Base-by-base conservation (phyloP, 2,113 vertebrate genomes). In the Pelmatolapia mariae region DNA sequence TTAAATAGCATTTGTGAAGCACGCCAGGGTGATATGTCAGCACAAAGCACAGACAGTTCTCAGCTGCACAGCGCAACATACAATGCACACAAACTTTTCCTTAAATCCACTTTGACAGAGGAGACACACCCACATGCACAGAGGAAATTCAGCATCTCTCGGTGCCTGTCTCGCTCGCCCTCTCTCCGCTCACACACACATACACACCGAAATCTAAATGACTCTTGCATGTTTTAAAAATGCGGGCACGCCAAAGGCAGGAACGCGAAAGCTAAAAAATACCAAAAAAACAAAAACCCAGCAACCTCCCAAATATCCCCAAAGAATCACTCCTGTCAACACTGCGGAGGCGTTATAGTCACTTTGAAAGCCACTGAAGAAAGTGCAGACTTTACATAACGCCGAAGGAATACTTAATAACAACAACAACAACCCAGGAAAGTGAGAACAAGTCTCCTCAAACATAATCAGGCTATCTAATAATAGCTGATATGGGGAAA, bases 1-100 rank as follows among this genome's bases (percentile, higher is more conserved):
- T 94, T 94, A 91, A 94, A 91, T 68, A 22, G 89, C 85, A 89
- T 92, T 92, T 92, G 89, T 86, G 84, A 89, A 92, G 93, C 83
- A 86, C 45, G 86, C 63, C 71, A 22, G 79, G 50, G 43, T 73
- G 91, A 92, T 92, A 90, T 88, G 92, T 91, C 81, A 93, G 84
- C 76, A 66, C 78, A 86, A 88, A 90, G 81, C 19, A 81, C 82
- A 18, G 15, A 86, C 80, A 66, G 83, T 91, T 85, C 87, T 89
- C 85, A 87, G 86, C 56, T 81, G 50, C 40, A 36, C 84, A 19
- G 19, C 66, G 53, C 66, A 68, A 86, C 87, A 79, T n/a, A 18
- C 43, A 43, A 76, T 10, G 22, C 16, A 31, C 16, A 71, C 71
- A 85, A 89, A 90, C 56, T 63, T 90, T 86, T 73, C 54, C 87